Conservation (phyloP, 2,113 vertebrate species). For the Myotis yumanensis region DNA sequence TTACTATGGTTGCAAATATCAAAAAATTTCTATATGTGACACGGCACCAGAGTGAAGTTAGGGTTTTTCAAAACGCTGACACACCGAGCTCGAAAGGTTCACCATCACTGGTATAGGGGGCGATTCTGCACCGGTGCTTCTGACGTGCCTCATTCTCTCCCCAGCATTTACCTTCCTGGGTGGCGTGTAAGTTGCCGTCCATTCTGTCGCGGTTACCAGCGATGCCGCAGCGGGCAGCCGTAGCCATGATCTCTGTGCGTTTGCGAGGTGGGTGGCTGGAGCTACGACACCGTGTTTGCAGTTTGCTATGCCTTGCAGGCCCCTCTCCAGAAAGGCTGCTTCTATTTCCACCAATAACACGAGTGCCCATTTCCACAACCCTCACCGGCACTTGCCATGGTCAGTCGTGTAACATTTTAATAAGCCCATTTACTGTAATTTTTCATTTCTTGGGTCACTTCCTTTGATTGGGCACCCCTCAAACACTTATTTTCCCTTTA, state of each 20-base stretch:
- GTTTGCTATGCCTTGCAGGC: not conserved
- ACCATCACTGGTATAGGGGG: no score
- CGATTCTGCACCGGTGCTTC: not conserved
- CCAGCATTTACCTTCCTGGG: not conserved
- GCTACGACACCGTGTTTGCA: not conserved
- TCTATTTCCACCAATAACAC: not conserved
- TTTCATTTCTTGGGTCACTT: not conserved
- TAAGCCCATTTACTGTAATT: not conserved
- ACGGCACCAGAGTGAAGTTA: no score
- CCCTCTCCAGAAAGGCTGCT: not conserved
- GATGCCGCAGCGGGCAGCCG: not conserved
- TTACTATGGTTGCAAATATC: no score
- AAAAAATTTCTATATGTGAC: no score
- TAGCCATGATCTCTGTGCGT: not conserved
- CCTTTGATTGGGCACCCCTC: not conserved
- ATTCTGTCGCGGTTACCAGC: not conserved
- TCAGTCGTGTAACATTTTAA: not conserved
- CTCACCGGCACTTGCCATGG: not conserved
- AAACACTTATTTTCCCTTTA: not conserved
- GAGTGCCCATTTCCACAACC: not conserved
- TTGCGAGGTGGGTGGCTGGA: not conserved
- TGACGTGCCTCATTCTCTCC: not conserved
- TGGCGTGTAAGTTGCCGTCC: not conserved
- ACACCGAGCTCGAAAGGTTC: no score
- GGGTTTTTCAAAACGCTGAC: no score